Evolutionary conservation across 2,888 invertebrate genomes (phyloP).

Genomic region (Macrophya annulata): DNA sequence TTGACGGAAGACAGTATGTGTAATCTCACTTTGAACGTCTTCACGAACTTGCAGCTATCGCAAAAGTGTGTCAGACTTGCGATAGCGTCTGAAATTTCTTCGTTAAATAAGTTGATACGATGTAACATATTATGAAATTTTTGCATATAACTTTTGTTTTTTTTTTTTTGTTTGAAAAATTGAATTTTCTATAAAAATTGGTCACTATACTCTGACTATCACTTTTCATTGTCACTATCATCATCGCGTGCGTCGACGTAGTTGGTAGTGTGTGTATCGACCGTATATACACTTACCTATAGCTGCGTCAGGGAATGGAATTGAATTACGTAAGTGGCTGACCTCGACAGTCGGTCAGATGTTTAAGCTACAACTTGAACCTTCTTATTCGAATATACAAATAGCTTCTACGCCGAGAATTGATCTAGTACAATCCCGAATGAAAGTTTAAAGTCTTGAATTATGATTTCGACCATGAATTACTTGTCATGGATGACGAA

Average conservation of each 20-base stretch:
- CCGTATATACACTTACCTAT: background rate
- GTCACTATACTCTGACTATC: background rate
- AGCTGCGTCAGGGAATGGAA: slow-evolving; percentile 29
- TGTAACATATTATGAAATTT: background rate
- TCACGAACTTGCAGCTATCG: background rate
- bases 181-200: background rate
- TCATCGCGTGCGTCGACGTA: background rate
- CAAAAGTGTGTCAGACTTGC: background rate
- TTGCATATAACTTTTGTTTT: background rate
- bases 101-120: background rate
- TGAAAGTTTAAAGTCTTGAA: background rate
- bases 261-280: background rate
- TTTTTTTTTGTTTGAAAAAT: background rate
- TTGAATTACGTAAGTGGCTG: slow-evolving; percentile 41
- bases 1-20: slow-evolving; percentile 21
- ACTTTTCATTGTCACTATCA: background rate
- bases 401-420: slow-evolving; percentile 3
- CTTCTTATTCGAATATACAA: background rate
- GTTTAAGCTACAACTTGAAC: slow-evolving; percentile 34
- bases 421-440: slow-evolving; percentile 1
- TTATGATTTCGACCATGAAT: background rate
- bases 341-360: slow-evolving; percentile 47
- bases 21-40: background rate
- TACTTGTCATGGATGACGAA: background rate
- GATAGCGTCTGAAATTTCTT: background rate